A percentile compares a stretch with the other conserved stretches of the same genome.
These are phyloP conservation scores for Rhingia campestris DNA, from an alignment of 2,888 invertebrate species.

Conservation along the genomic window DNA sequence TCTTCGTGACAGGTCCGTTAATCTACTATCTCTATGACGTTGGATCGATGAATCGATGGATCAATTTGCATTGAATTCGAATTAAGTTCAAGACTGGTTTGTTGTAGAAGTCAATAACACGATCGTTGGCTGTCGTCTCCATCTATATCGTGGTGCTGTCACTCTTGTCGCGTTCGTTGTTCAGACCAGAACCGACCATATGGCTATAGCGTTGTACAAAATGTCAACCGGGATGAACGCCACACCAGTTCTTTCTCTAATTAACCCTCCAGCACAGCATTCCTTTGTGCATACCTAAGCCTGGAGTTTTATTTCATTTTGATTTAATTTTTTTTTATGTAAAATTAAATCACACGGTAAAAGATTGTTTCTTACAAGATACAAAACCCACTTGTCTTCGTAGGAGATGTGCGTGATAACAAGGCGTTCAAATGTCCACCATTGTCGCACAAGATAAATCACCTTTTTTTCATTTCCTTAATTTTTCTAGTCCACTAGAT, in stretches of 20 bases:
- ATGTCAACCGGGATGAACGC: conserved; percentile 39
- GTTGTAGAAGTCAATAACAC: conserved; percentile 67
- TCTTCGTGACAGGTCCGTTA: not conserved
- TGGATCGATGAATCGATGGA: not conserved
- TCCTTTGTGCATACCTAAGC: conserved; percentile 23
- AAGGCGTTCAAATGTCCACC: conserved; percentile 49
- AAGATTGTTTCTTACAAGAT: conserved; percentile 6
- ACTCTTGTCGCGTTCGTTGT: conserved; percentile 42
- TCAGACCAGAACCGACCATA: conserved; percentile 42
- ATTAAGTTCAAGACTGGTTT: conserved; percentile 34
- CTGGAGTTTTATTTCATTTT: conserved; percentile 12
- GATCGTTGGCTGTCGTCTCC: conserved; percentile 24
- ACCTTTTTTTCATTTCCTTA: conserved; percentile 54
- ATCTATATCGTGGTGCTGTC: conserved; percentile 18
- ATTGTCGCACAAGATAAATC: conserved; percentile 42
- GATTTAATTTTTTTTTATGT: conserved; percentile 10
- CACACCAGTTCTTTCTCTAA: conserved; percentile 33
- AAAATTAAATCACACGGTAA: conserved; percentile 9
- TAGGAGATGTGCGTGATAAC: conserved; percentile 33
- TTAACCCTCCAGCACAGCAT: conserved; percentile 23
- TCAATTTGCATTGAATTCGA: conserved; percentile 52
- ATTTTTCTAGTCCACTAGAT: conserved; percentile 27
- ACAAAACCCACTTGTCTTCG: conserved; percentile 9
- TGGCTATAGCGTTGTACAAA: conserved; percentile 24
- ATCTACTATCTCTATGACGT: conserved; percentile 36